A percentile compares a stretch with the other conserved stretches of the same genome.
Evolutionary conservation across 2,888 invertebrate genomes (phyloP).

Genomic region (Leptopilina syphax): DNA sequence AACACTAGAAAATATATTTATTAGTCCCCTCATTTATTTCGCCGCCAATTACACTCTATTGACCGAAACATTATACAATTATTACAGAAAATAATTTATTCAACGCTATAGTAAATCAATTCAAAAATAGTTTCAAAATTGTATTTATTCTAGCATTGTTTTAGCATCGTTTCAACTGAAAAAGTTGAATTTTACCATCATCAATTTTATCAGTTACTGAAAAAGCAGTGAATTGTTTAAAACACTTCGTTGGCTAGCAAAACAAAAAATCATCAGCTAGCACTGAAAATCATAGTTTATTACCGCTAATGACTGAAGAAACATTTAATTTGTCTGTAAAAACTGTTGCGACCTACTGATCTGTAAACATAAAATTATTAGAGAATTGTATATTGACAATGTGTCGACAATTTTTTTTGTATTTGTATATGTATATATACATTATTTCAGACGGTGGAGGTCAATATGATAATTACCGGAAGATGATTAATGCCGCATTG

Average conservation of each 20-base stretch:
- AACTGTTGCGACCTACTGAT: constrained; percentile 26
- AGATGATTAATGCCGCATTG: constrained; percentile 30
- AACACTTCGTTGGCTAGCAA: not conserved
- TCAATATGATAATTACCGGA: constrained; percentile 28
- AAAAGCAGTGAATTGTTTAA: not conserved
- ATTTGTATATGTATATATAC: not conserved
- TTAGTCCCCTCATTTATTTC: too few species aligned
- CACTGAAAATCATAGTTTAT: not conserved
- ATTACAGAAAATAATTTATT: too few species aligned
- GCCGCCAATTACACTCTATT: not conserved
- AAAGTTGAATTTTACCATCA: too few species aligned
- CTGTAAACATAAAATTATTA: constrained; percentile 21
- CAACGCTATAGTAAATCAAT: too few species aligned
- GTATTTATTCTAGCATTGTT: too few species aligned
- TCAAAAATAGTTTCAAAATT: too few species aligned
- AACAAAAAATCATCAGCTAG: too few species aligned
- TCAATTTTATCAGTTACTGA: too few species aligned
- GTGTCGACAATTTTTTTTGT: not conserved
- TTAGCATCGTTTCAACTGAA: too few species aligned
- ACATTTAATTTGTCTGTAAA: constrained; percentile 12
- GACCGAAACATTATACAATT: too few species aligned
- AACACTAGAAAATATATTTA: too few species aligned
- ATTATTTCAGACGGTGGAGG: not conserved
- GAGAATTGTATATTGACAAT: constrained; percentile 15
- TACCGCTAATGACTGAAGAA: not conserved